Conservation (phyloP, 2,797 vertebrate species). For the Muraenolepis orangiensis region DNA sequence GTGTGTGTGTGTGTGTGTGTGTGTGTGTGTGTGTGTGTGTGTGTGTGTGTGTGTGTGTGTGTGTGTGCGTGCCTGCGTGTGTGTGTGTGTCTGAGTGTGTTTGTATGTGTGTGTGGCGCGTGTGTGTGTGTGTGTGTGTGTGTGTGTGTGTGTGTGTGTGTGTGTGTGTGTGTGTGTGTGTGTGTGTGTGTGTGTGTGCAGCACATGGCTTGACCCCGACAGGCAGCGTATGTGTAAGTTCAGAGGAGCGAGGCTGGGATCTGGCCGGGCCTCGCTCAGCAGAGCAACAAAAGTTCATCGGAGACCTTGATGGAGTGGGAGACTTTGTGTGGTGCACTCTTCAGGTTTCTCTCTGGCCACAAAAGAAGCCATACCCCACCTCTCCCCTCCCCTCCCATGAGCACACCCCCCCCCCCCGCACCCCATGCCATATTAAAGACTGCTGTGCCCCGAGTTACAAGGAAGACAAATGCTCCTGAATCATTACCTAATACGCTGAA, state of each 20-base stretch:
- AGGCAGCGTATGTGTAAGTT: neutral
- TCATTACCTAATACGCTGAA: neutral
- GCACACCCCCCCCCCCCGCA: neutral
- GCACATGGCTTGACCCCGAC: no score
- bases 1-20: neutral
- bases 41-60: no score
- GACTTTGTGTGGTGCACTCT: neutral
- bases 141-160: no score
- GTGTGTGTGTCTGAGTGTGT: no score
- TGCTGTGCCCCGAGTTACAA: neutral
- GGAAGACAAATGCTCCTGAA: neutral
- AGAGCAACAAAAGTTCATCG: neutral
- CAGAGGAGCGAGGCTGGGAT: neutral
- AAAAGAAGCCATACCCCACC: neutral
- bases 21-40: neutral
- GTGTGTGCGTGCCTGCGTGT: no score
- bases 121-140: no score
- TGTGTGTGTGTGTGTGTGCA: neutral
- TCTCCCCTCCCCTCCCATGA: neutral
- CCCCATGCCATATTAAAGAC: neutral
- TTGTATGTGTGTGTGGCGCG: no score
- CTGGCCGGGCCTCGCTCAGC: neutral
- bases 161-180: no score
- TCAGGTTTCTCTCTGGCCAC: conserved; percentile 3
- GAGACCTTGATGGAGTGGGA: neutral